A percentile compares a stretch with the other conserved stretches of the same genome.
Conservation (phyloP, 1,140 invertebrate species). For the Drosophila tropicalis region DNA sequence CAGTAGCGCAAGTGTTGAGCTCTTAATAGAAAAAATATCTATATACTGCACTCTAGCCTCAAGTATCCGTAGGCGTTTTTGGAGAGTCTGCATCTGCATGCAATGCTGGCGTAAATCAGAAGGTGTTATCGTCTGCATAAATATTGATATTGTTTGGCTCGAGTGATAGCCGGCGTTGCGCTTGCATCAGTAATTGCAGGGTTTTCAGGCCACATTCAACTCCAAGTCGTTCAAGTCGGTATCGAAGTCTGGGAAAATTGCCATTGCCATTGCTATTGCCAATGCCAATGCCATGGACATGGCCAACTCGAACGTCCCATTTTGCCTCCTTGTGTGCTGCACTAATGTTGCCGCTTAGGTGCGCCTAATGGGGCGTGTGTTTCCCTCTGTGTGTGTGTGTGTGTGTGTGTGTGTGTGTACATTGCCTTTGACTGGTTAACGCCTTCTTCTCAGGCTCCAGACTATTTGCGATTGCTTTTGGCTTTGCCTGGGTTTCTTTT, state of each 20-base stretch:
- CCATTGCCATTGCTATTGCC: constrained; percentile 56
- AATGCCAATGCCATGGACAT: constrained; percentile 36
- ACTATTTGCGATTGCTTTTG: constrained; percentile 23
- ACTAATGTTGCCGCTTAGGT: constrained; percentile 74
- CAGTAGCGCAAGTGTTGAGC: constrained; percentile 81
- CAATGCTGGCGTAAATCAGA: constrained; percentile 77
- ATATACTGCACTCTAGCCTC: constrained; percentile 20
- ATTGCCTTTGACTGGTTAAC: constrained; percentile 43
- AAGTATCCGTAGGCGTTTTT: constrained; percentile 44
- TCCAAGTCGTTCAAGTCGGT: constrained; percentile 7
- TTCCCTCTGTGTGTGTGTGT: constrained; percentile 17
- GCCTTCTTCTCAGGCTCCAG: constrained; percentile 52
- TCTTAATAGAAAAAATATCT: constrained; percentile 75
- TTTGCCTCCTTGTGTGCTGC: constrained; percentile 20
- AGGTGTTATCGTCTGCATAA: constrained; percentile 82
- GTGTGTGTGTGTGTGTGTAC: constrained; percentile 8
- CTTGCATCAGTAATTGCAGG: constrained; percentile 76
- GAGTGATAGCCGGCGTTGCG: constrained; percentile 80
- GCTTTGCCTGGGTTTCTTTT: constrained; percentile 47
- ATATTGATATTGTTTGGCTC: constrained; percentile 79
- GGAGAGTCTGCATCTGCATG: constrained; percentile 66
- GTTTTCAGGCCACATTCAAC: constrained; percentile 29
- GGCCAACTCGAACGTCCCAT: constrained; percentile 15
- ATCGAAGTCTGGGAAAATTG: constrained; percentile 69
- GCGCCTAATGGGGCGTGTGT: constrained; percentile 62